Evolutionary conservation across 2,888 invertebrate species (phyloP), one percentile per base, ranked within the genome.

Genomic region (Baronia brevicornis): DNA sequence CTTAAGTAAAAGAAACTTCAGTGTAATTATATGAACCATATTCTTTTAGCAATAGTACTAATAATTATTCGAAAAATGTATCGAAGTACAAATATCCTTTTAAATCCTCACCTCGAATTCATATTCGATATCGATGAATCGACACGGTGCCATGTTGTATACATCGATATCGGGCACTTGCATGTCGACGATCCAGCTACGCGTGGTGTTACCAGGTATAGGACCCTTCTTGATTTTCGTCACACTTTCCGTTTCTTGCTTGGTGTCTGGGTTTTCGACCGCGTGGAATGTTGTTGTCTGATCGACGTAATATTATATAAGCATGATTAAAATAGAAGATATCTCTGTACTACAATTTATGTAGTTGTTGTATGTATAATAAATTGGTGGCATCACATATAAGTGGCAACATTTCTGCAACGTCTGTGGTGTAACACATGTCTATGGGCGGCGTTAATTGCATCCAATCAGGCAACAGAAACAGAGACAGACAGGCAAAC

Each of bases 101-200:
- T 25, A 20, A 7, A 28, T 9, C 12, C 46, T 41, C 15, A 79
- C 82, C 62, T 67, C 86, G 14, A 93, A 66, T 28, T 80, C 77
- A 60, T 92, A 91, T 38, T 88, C 84, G 21, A 92, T 64, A 49
- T 90, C 87, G 46, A 93, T 93, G 39, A 89, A 86, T 14, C 86
- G 78, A 58, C 93, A 93, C 40, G 87, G 80, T 2, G 80, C 65
- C 2, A 93, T 62, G 69, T 91, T 91, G 27, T 89, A 89, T 2
- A 91, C 88, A 6, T 91, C 91, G 48, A 91, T 54, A 4, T 89
- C 43, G 49, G 93, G 93, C 37, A 93, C 84, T 11, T 84, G 84
- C 48, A 93, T 66, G 41, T 87, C 85, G 35, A 91, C 86, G 15
- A 85, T 80, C 85, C 89, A 92, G 44, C 86, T 87, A 12, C 88